A percentile compares a stretch with the other conserved stretches of the same genome.
Evolutionary conservation across 2,797 vertebrate genomes (phyloP).

Genomic region (Hemitrygon akajei): DNA sequence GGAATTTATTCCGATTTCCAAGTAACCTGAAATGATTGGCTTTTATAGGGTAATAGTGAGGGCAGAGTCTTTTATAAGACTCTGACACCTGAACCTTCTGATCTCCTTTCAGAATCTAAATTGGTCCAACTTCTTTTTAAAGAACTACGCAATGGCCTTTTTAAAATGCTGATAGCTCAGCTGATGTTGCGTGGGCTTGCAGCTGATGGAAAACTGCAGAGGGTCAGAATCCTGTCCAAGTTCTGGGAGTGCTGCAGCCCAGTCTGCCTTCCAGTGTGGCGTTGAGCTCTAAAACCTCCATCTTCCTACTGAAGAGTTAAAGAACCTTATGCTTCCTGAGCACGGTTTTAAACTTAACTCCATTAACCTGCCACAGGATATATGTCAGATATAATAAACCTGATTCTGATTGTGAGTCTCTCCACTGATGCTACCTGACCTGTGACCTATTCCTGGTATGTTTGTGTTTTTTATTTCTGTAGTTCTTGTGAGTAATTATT

Average conservation of each 20-base stretch:
- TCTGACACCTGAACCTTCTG: background rate
- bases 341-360: background rate
- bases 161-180: constrained; percentile 4
- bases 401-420: too few relatives aligned
- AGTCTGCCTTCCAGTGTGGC: background rate
- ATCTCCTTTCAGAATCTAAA: constrained; percentile 8
- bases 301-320: background rate
- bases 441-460: too few relatives aligned
- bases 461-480: too few relatives aligned
- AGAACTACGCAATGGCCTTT: background rate
- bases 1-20: background rate
- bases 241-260: background rate
- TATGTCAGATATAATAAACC: too few relatives aligned
- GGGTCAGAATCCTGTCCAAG: background rate
- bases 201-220: background rate
- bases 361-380: background rate
- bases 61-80: background rate
- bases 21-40: background rate
- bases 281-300: background rate
- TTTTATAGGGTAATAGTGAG: background rate
- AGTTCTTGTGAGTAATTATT: too few relatives aligned
- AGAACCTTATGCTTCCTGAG: background rate
- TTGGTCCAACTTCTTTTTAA: background rate
- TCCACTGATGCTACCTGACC: too few relatives aligned
- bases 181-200: background rate